Conservation (phyloP, 2,797 vertebrate species). For the Setipinna tenuifilis region DNA sequence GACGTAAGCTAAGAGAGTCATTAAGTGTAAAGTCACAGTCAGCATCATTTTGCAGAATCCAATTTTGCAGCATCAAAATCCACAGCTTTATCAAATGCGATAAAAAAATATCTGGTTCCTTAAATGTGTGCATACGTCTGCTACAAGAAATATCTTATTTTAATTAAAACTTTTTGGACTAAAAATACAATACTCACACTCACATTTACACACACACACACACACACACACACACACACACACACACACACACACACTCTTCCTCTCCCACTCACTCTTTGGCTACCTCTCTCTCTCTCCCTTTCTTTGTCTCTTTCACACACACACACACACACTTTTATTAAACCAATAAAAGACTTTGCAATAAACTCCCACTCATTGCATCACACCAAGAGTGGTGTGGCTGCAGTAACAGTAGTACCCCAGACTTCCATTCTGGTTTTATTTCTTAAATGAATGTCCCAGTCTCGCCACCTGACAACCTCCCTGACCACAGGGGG, state of each 20-base stretch:
- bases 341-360: conserved; percentile 11
- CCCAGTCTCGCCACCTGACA: not conserved
- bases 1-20: not conserved
- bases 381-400: not conserved
- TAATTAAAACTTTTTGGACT: not conserved
- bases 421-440: not conserved
- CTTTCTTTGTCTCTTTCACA: not conserved
- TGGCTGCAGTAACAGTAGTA: not conserved
- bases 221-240: no score
- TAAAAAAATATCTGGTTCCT: not conserved
- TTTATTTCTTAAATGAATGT: not conserved
- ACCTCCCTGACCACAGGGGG: not conserved
- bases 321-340: conserved; percentile 6
- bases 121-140: not conserved
- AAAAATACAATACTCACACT: not conserved
- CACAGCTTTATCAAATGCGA: not conserved
- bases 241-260: not conserved
- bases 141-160: not conserved
- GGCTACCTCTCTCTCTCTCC: not conserved
- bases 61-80: not conserved
- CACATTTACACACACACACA: no score
- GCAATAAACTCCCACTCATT: conserved; percentile 9
- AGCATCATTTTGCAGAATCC: not conserved
- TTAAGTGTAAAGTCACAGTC: not conserved
- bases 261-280: not conserved